A percentile compares a stretch with the other conserved stretches of the same genome.
Conservation (phyloP, 2,888 invertebrate genomes). For the Leuctra nigra region DNA sequence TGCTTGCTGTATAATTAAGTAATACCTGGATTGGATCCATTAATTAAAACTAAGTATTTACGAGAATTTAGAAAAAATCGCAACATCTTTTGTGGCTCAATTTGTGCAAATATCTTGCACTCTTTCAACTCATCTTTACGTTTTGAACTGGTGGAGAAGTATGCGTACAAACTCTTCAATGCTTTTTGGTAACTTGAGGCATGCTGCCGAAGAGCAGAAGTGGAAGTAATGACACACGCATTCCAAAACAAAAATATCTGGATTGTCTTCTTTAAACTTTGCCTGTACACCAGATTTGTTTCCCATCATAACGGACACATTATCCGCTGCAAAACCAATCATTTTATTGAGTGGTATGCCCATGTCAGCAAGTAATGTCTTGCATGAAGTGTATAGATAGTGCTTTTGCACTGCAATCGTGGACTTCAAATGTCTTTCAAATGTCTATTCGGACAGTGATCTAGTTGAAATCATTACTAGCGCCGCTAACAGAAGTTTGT, state of each 20-base stretch:
- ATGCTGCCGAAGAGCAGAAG: background rate
- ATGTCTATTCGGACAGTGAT: too few relatives aligned
- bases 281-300: conserved; percentile 33
- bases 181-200: background rate
- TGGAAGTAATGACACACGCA: background rate
- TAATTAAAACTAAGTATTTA: too few relatives aligned
- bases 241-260: conserved; percentile 33
- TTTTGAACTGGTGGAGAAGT: conserved; percentile 35
- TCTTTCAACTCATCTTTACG: conserved; percentile 31
- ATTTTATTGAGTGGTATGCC: conserved; percentile 34
- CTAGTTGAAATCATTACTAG: too few relatives aligned
- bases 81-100: conserved; percentile 33
- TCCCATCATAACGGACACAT: conserved; percentile 37
- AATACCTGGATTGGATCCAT: too few relatives aligned
- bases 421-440: too few relatives aligned
- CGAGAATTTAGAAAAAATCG: too few relatives aligned
- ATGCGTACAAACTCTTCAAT: conserved; percentile 30
- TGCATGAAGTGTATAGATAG: too few relatives aligned
- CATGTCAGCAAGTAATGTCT: conserved; percentile 28
- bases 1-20: too few relatives aligned
- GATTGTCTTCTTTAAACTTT: conserved; percentile 34
- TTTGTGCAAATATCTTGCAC: conserved; percentile 33
- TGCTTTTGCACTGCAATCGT: too few relatives aligned
- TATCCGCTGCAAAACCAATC: conserved; percentile 37
- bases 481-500: too few relatives aligned